phyloP scores from a whole-genome alignment of 2,888 invertebrate species.

The Rhagonycha fulva region DNA sequence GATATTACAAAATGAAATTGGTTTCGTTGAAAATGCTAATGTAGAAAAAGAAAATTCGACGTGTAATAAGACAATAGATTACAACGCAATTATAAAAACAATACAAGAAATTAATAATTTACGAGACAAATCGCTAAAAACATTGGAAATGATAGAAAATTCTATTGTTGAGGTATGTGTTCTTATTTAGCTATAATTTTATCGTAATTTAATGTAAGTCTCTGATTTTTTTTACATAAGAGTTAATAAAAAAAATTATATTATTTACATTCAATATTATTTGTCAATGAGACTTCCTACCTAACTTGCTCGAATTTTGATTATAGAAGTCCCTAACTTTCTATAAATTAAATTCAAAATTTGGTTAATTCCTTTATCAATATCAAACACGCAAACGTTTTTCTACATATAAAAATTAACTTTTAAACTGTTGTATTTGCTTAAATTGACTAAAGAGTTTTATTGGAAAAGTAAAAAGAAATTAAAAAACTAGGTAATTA shows the following conservation, averaged over 20 bases:
- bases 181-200: background rate
- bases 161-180: slow-evolving; percentile 21
- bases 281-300: too few species aligned
- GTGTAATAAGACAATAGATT: background rate
- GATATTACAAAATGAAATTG: background rate
- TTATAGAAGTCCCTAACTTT: background rate
- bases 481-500: background rate
- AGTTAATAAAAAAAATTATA: background rate
- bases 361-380: background rate
- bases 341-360: background rate
- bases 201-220: background rate
- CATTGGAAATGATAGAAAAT: slow-evolving; percentile 18
- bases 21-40: background rate
- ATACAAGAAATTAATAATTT: slow-evolving; percentile 15
- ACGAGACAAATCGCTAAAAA: slow-evolving; percentile 6
- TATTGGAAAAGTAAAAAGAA: background rate
- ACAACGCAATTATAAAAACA: background rate
- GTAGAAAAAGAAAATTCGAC: background rate
- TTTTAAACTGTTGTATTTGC: too few species aligned
- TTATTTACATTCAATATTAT: too few species aligned
- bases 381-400: background rate
- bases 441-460: background rate
- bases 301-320: background rate
- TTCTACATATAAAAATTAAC: background rate
- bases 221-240: background rate